Evolutionary conservation across 2,797 vertebrate genomes (phyloP).

Genomic region (Sebastes itinus): DNA sequence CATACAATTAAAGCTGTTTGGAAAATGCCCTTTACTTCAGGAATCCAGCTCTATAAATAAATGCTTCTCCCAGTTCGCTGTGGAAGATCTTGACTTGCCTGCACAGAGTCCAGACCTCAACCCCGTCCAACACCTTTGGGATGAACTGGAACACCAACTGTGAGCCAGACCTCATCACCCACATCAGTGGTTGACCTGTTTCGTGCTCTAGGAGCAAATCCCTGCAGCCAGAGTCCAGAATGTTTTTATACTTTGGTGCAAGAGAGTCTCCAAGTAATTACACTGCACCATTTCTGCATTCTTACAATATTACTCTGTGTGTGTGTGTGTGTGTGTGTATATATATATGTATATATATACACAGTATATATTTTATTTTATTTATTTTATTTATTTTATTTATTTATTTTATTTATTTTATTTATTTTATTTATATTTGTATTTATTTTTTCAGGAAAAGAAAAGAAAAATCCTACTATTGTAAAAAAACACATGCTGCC

Average conservation of each 20-base stretch:
- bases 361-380: no score
- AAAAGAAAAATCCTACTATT: neutral
- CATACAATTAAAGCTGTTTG: neutral
- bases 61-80: neutral
- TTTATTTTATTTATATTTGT: no score
- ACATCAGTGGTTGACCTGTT: neutral
- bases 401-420: no score
- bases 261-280: no score
- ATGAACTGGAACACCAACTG: neutral
- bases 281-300: no score
- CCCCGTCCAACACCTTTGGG: neutral
- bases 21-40: neutral
- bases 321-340: no score
- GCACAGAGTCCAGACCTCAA: neutral
- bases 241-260: no score
- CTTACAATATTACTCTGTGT: no score
- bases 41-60: neutral
- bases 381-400: no score
- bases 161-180: neutral
- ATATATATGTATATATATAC: no score
- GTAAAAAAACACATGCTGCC: neutral
- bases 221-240: neutral
- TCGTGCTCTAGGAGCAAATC: neutral
- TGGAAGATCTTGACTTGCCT: neutral
- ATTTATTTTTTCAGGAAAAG: neutral